Base-by-base conservation (phyloP, 2,797 vertebrate genomes). In the Ceryle rudis region DNA sequence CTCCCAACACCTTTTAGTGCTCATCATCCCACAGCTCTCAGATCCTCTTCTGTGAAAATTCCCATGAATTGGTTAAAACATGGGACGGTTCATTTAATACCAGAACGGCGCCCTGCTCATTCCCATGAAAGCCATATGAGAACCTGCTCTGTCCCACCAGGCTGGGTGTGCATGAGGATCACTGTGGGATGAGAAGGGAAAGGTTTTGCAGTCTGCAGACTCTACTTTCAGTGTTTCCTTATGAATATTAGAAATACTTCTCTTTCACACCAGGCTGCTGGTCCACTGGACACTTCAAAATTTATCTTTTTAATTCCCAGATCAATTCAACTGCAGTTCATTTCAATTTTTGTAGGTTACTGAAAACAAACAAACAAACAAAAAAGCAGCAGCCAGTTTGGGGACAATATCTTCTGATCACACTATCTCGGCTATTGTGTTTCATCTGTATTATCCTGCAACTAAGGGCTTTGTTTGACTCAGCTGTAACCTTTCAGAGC, bases 401-500 rank as follows among this genome's bases (percentile, higher is more conserved):
- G 35, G 64, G 70, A 58, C 1, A 4, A 14, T 74, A 72, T 71
- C 70, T 90, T 93, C 83, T 72, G 55, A 39, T 92, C 70, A 80
- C 62, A 33, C 17, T 52, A 2, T 75, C 58, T 89, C 71, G 86
- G 71, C 81, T 84, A 89, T 91, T 90, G 74, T 82, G 86, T 94
- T 87, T 89, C 39, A 57, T 93, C 81, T 67, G 60, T 67, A 92
- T 92, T 92, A 86, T 70, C 72, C 33, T 49, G 28, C 70, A 71
- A 92, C 86, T 95, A 90, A 93, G 64, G 83, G 79, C 81, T 91
- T 91, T 94, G 55, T 94, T 86, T 93, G 93, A 95, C 67, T 85
- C 71, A 90, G 77, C 57, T 90, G 90, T 91, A 95, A 95, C 91
- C 86, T 97, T 90, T 89, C 89, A 95, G 54, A 94, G 86, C 77